Evolutionary conservation across 2,797 vertebrate species (phyloP), one percentile per base, ranked within the genome.

Genomic region (Poecile montanus): DNA sequence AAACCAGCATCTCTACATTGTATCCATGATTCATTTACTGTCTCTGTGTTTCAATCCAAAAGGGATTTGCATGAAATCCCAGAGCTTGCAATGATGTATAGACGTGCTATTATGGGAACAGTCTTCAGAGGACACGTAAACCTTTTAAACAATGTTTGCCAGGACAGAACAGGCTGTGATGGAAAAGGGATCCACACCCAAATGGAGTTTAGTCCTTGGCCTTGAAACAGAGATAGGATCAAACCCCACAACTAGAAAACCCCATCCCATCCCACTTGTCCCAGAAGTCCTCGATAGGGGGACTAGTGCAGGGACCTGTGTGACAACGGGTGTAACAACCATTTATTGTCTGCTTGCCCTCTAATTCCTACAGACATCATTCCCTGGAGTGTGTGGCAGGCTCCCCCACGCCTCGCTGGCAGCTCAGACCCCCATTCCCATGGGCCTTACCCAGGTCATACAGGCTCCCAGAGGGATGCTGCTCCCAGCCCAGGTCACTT

Each of bases 251-350:
- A 18, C 20, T 72, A 38, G 63, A 79, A 75, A 91, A 73, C 29
- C 23, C 34, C 27, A 48, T 23, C 34, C 66, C 34, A 58, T 40
- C 17, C 58, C 30, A 72, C 21, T 17, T 66, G 10, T 72, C 50
- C 48, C 45, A 47, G 7, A 50, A 47, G 25, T 57, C 32, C 16
- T 38, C 1, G 1, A 6, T 3, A 1, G 1, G 16, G 29, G 23
- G 4, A 45, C 47, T 42, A 45, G 51, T 18, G 19, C 26, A 56
- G 56, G 19, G 29, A 40, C 38, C 27, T 34, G 30, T 44, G 17
- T 56, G 30, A 60, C 29, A n/a, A 45, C 0, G 3, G 22, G 3
- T 48, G 4, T 44, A 48, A 44, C 11, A 72, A 30, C 11, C 36
- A 67, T 42, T 57, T 32, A 27, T 44, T 58, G 65, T 13, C 83